phyloP scores from a whole-genome alignment of 2,888 invertebrate species.

The Sthenelais limicola region DNA sequence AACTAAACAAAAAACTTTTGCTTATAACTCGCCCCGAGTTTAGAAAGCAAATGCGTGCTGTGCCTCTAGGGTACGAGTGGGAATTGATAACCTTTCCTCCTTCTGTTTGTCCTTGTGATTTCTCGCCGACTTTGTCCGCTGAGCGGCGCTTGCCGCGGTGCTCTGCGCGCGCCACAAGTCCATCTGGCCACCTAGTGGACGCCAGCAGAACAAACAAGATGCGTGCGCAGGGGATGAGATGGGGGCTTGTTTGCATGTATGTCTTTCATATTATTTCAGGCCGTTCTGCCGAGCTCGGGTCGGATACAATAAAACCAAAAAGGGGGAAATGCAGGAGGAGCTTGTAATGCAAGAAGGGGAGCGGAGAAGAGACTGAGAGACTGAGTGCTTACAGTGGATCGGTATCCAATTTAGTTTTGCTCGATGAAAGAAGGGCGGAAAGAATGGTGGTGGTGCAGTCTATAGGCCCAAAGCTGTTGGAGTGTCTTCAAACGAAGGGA shows the following conservation, averaged over 20 bases:
- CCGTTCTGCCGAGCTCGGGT: conserved; percentile 29
- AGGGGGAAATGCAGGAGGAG: too few relatives aligned
- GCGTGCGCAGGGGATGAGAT: conserved; percentile 11
- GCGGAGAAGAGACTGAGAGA: too few relatives aligned
- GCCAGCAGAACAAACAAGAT: conserved; percentile 13
- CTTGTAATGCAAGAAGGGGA: not conserved
- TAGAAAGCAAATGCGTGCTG: conserved; percentile 29
- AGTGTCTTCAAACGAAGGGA: too few relatives aligned
- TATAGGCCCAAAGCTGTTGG: too few relatives aligned
- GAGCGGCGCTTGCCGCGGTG: conserved; percentile 8
- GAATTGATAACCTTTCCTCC: conserved; percentile 34
- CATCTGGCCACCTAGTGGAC: conserved; percentile 37
- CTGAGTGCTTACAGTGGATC: too few relatives aligned
- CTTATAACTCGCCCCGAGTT: conserved; percentile 31
- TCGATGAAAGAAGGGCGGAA: too few relatives aligned
- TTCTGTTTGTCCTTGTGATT: conserved; percentile 37
- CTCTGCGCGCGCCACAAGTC: conserved; percentile 27
- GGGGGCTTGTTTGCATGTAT: conserved; percentile 17
- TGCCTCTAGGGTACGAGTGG: not conserved
- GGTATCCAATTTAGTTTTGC: too few relatives aligned
- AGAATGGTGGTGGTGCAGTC: too few relatives aligned
- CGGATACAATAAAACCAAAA: not conserved
- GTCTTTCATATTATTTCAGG: conserved; percentile 37
- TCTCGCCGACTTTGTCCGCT: conserved; percentile 13
- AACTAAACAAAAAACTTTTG: conserved; percentile 36